Evolutionary conservation across 1,140 invertebrate genomes (phyloP).

Genomic region (Musca vetustissima): DNA sequence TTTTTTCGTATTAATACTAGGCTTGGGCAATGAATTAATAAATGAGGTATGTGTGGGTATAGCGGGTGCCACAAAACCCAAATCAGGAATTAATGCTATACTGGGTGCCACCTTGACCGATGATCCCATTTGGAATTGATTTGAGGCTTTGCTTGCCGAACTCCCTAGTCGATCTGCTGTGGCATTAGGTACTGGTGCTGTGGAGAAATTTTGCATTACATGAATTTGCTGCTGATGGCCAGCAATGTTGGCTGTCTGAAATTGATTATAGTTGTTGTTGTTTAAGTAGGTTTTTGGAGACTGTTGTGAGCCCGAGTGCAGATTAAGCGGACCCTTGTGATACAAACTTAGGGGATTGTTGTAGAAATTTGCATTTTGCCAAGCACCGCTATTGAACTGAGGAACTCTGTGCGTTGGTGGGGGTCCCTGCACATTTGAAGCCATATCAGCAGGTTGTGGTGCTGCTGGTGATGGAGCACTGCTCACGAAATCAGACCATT

Average conservation of each 20-base stretch:
- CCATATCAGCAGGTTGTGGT: background rate
- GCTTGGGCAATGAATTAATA: slow-evolving; percentile 44
- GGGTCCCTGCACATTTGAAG: slow-evolving; percentile 19
- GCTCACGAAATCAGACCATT: slow-evolving; percentile 68
- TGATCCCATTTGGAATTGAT: slow-evolving; percentile 45
- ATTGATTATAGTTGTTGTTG: slow-evolving; percentile 30
- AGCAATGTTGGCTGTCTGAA: slow-evolving; percentile 25
- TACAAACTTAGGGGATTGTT: slow-evolving; percentile 52
- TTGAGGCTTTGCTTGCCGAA: slow-evolving; percentile 29
- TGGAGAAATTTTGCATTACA: slow-evolving; percentile 53
- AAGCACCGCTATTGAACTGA: slow-evolving; percentile 51
- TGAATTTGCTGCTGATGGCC: slow-evolving; percentile 37
- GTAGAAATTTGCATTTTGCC: slow-evolving; percentile 53
- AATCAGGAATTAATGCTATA: slow-evolving; percentile 57
- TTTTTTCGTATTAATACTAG: slow-evolving; percentile 41
- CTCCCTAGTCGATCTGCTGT: slow-evolving; percentile 4
- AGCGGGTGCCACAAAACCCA: slow-evolving; percentile 57
- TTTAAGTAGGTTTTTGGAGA: slow-evolving; percentile 17
- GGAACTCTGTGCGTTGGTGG: slow-evolving; percentile 26
- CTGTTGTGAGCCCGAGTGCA: slow-evolving; percentile 33
- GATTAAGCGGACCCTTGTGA: slow-evolving; percentile 34
- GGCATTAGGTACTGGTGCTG: slow-evolving; percentile 33
- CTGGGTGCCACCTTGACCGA: slow-evolving; percentile 51
- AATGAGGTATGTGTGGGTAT: slow-evolving; percentile 46
- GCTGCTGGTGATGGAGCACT: slow-evolving; percentile 51